Base-by-base conservation (phyloP, 1,140 invertebrate species). In the Cydia amplana region DNA sequence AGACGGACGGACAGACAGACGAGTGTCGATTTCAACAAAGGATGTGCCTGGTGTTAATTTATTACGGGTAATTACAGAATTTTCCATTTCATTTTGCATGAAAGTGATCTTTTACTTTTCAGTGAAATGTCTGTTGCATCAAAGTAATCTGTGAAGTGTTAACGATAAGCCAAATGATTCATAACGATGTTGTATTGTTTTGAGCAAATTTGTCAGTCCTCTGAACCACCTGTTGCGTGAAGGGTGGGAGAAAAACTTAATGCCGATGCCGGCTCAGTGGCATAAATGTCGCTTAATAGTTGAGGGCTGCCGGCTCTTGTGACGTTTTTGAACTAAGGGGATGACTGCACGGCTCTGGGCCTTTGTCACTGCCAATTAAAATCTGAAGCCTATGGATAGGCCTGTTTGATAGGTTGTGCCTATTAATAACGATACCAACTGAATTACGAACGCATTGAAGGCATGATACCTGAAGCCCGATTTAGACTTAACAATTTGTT, bases 181-280 rank as follows among this genome's bases (percentile, higher is more conserved):
- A 28, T 25, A 51, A 60, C 55, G 73, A 74, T 32, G 63, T 46
- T 75, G 75, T 75, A 72, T 72, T 75, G 76, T 75, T 82, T 82
- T 83, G 73, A 55, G 60, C 77, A 77, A 80, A 80, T 82, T 84
- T 78, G 83, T 76, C 79, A 79, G 80, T 79, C 84, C 74, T 84
- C 80, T 78, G 76, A 79, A 82, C 85, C 83, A 91, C 87, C 87
- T 91, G 89, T 91, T 91, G 88, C 80, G 77, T 75, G 28, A 75
- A 81, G 82, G 84, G 82, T 84, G 86, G 81, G 87, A 88, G 89
- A 91, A 91, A 89, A 89, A 87, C 74, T 86, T 78, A 82, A 77
- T 80, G 79, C 76, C 70, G 80, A 75, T 64, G 74, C 77, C 6
- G 28, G n/a, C 18, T 12, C 10, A 60, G 6, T 60, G 1, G 18